Conservation (phyloP, 2,888 invertebrate genomes). For the Heliconius aoede region DNA sequence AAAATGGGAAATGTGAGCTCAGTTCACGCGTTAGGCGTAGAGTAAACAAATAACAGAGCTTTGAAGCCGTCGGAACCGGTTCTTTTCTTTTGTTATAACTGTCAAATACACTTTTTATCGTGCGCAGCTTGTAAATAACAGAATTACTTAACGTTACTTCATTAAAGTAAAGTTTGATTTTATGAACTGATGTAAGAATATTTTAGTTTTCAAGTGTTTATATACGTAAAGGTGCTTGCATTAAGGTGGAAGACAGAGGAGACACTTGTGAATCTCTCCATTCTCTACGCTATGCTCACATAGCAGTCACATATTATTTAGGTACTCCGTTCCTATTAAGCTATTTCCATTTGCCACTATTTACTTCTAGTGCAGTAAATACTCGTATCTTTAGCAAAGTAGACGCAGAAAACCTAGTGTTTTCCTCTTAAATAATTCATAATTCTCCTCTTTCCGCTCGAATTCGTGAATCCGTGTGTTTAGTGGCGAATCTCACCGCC, state of each 20-base stretch:
- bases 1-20: constrained; percentile 62
- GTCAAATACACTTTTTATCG: constrained; percentile 28
- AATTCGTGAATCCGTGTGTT: no score
- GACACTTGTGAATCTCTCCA: not conserved
- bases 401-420: not conserved
- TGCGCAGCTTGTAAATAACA: not conserved
- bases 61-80: constrained; percentile 25
- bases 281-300: no score
- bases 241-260: not conserved
- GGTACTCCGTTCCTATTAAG: no score
- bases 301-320: no score
- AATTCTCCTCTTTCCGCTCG: not conserved
- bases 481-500: not conserved
- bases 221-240: no score
- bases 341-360: not conserved
- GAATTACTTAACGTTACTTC: not conserved
- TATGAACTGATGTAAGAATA: not conserved
- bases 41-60: constrained; percentile 45
- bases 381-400: no score
- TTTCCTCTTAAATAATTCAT: no score
- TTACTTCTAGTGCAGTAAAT: not conserved
- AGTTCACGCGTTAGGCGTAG: constrained; percentile 48
- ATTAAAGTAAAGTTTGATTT: not conserved
- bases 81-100: constrained; percentile 28
- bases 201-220: not conserved